Base-by-base conservation (phyloP, 1,140 invertebrate species). In the Stegodyphus dumicola region DNA sequence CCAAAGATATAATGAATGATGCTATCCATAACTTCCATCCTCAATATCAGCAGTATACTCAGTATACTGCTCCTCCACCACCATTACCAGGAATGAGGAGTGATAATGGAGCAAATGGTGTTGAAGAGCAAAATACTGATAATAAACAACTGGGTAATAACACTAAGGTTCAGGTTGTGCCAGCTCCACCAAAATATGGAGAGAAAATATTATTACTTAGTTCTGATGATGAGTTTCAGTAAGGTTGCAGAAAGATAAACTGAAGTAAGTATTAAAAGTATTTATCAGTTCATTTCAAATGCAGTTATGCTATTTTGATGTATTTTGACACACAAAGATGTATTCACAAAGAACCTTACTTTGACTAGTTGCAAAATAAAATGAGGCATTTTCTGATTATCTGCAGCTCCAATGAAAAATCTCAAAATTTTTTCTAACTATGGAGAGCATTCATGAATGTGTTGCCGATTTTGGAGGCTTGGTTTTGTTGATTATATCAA, bases 1-100 rank as follows among this genome's bases (percentile, higher is more conserved):
- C 98, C 66, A 97, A 98, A 91, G 98, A 99, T 92, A 99, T 99
- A 90, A 99, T 99, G 98, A 99, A 98, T 89, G 98, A 99, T 92
- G 98, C 98, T 89, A 99, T 99, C 91, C 98, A 99, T 92, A 99
- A 99, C 92, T 99, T 99, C 93, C 98, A 99, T 93, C 98, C 98
- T 52, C 97, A 99, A 89, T 99, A 99, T 92, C 98, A 99, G 91
- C 98, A 99, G 91, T 99, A 99, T 91, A 99, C 98, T 7, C 98
- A 99, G 90, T 98, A 98, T 91, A 88, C 89, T 96, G 95, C 92
- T 95, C 96, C 90, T 95, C 96, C 85, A 51, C 87, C 88, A 33
- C 87, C 88, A 48, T 64, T 53, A 48, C 81, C 33, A 67, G 86
- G 60, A 51, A 84, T 67, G 87, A 80, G 49, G 86, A 87, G 11